Conservation (phyloP, 2,888 invertebrate species). For the Zele albiditarsus region DNA sequence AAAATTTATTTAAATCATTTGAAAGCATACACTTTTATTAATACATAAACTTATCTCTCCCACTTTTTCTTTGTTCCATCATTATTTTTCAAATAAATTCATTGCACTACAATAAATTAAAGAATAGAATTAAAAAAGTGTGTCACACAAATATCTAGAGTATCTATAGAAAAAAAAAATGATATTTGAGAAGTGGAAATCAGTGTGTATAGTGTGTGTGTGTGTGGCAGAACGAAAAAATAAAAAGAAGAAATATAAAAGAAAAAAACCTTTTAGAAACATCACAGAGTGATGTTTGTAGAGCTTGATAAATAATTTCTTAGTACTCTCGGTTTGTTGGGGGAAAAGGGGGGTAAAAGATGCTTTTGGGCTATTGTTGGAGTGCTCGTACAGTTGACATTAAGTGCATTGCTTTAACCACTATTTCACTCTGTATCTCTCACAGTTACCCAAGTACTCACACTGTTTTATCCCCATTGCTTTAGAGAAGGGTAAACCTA, state of each 20-base stretch:
- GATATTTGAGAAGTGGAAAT: neutral
- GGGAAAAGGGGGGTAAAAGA: neutral
- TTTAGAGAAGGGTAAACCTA: slow-evolving; percentile 10
- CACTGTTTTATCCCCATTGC: neutral
- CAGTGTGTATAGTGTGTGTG: neutral
- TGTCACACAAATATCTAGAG: neutral
- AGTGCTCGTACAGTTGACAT: slow-evolving; percentile 30
- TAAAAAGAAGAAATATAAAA: neutral
- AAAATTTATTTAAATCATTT: slow-evolving; percentile 3
- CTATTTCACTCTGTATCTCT: slow-evolving; percentile 2
- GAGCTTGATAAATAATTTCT: slow-evolving; percentile 9
- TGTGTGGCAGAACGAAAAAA: neutral
- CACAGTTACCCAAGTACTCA: neutral
- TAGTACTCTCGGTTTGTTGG: slow-evolving; percentile 1
- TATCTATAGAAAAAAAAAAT: neutral
- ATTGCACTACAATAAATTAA: neutral
- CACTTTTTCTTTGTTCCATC: neutral
- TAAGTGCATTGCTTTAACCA: slow-evolving; percentile 41
- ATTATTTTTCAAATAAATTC: neutral
- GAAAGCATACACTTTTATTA: no score
- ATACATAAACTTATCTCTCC: neutral
- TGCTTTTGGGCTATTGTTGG: slow-evolving; percentile 9
- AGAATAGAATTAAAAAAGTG: neutral
- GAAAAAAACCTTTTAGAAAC: slow-evolving; percentile 11
- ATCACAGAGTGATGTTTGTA: slow-evolving; percentile 3